phyloP scores from a whole-genome alignment of 2,113 vertebrate genomes.

The Corynorhinus townsendii region DNA sequence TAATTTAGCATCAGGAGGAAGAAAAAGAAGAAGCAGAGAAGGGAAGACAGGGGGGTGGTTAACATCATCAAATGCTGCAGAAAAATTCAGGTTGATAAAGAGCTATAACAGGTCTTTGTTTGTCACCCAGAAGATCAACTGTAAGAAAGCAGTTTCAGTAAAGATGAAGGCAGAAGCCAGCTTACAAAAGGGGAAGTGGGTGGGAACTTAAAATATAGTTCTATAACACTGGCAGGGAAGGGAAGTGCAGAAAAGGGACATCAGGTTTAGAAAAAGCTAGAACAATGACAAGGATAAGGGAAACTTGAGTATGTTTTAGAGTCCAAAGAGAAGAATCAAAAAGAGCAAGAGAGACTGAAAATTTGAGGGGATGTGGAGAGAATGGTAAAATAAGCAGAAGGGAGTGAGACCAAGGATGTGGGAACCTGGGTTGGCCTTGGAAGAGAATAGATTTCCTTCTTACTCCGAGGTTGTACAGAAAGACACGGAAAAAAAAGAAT shows the following conservation, averaged over 20 bases:
- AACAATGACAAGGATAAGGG: neutral
- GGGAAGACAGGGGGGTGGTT: neutral
- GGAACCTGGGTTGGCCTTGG: neutral
- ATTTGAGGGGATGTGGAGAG: neutral
- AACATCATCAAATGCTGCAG: neutral
- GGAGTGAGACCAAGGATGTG: neutral
- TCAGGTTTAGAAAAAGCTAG: neutral
- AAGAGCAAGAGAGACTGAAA: neutral
- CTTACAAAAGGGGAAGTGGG: neutral
- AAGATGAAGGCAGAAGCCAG: neutral
- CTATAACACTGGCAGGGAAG: neutral
- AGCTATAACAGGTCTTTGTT: neutral
- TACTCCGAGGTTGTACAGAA: neutral
- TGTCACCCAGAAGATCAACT: neutral
- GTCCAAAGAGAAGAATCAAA: neutral
- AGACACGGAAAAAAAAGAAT: neutral
- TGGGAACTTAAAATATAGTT: neutral
- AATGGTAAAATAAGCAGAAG: conserved; percentile 13
- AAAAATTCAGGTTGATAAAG: neutral
- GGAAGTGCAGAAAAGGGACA: neutral
- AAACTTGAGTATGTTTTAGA: neutral
- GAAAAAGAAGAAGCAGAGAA: conserved; percentile 3
- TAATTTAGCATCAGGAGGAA: neutral
- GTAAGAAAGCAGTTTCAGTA: neutral
- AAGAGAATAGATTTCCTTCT: neutral